phyloP scores from a whole-genome alignment of 1,140 invertebrate genomes.

The Physella acuta region DNA sequence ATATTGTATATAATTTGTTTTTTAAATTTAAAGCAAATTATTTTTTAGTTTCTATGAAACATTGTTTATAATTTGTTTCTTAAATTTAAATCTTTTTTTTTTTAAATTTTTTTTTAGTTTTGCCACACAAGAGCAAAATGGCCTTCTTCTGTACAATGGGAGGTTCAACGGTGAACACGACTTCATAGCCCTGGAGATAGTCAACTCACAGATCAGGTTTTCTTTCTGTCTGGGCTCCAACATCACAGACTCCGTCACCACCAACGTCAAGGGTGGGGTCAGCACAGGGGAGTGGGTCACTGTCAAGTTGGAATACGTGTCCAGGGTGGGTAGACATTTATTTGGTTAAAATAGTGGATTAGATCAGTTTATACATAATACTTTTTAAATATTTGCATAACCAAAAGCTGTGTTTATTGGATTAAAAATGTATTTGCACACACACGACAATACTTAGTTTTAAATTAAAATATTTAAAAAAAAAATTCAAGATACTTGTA shows the following conservation, averaged over 20 bases:
- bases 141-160: slow-evolving; percentile 90
- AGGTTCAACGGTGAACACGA: slow-evolving; percentile 94
- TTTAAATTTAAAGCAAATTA: no score
- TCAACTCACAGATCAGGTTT: slow-evolving; percentile 77
- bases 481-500: no score
- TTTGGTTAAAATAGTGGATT: no score
- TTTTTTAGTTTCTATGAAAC: no score
- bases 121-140: slow-evolving; percentile 81
- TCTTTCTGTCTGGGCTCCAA: slow-evolving; percentile 84
- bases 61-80: no score
- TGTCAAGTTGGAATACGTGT: slow-evolving; percentile 84
- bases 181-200: slow-evolving; percentile 87
- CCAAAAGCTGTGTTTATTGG: background rate
- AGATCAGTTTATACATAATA: no score
- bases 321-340: slow-evolving; percentile 67
- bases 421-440: no score
- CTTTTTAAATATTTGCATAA: background rate
- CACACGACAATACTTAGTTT: no score
- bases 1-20: no score
- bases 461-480: no score
- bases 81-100: no score
- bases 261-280: slow-evolving; percentile 72
- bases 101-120: slow-evolving; percentile 74
- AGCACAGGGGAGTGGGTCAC: slow-evolving; percentile 92
- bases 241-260: slow-evolving; percentile 67